phyloP scores from a whole-genome alignment of 2,888 invertebrate species.

The Hedychridium roseum region DNA sequence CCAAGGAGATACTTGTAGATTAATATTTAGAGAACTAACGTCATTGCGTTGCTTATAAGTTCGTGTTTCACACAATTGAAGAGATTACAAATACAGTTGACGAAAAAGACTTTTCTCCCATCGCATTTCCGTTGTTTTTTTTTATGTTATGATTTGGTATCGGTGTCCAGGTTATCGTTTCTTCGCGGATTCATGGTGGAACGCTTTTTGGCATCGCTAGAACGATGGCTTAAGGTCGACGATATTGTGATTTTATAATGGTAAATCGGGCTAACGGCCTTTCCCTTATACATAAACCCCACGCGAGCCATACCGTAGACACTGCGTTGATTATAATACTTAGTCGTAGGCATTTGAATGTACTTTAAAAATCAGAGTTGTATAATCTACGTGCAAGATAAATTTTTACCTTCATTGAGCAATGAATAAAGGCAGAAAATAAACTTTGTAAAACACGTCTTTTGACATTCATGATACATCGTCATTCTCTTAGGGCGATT shows the following conservation, averaged over 20 bases:
- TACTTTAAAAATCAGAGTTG: constrained; percentile 26
- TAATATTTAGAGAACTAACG: too few relatives aligned
- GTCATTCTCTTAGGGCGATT: constrained; percentile 6
- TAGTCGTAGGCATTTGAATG: constrained; percentile 25
- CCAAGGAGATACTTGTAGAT: too few relatives aligned
- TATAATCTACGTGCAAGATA: constrained; percentile 25
- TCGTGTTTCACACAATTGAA: too few relatives aligned
- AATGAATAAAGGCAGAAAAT: constrained; percentile 23
- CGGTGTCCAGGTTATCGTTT: background rate
- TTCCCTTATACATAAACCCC: constrained; percentile 39
- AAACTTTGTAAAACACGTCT: constrained; percentile 24
- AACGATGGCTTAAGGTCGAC: constrained; percentile 13
- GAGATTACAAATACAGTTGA: too few relatives aligned
- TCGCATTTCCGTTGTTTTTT: background rate
- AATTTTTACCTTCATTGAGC: constrained; percentile 26
- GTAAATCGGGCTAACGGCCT: constrained; percentile 25
- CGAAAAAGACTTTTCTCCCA: background rate
- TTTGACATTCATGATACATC: constrained; percentile 6
- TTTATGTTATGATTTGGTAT: constrained; percentile 7
- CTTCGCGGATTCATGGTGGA: constrained; percentile 2
- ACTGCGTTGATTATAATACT: constrained; percentile 27
- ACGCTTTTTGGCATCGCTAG: constrained; percentile 11
- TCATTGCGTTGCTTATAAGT: too few relatives aligned
- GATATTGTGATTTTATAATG: constrained; percentile 32
- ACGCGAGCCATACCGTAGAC: constrained; percentile 32